These are phyloP conservation scores for Oryzaephilus surinamensis DNA, from an alignment of 1,140 invertebrate genomes.

Conservation along the genomic window DNA sequence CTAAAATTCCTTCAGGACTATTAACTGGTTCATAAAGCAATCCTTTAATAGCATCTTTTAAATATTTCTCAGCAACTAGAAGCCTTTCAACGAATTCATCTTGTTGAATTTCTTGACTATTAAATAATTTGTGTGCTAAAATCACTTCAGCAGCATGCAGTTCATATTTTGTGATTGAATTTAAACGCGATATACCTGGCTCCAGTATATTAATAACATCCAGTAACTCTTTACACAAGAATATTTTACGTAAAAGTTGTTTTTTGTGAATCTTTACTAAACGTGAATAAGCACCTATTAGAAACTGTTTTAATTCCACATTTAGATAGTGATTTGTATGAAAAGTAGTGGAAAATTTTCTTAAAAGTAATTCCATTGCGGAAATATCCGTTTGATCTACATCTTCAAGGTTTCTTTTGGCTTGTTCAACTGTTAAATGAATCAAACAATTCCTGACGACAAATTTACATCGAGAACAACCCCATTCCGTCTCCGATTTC, in stretches of 20 bases:
- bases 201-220: constrained; percentile 52
- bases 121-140: constrained; percentile 49
- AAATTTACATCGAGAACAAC: constrained; percentile 2
- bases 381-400: constrained; percentile 38
- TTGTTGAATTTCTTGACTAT: constrained; percentile 42
- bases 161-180: constrained; percentile 59
- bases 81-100: constrained; percentile 36
- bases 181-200: constrained; percentile 40
- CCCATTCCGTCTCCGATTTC: not conserved
- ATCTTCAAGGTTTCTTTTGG: constrained; percentile 34
- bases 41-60: constrained; percentile 53
- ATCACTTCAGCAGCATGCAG: constrained; percentile 55
- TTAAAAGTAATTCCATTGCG: constrained; percentile 49
- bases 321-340: constrained; percentile 75
- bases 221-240: constrained; percentile 57
- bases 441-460: constrained; percentile 34
- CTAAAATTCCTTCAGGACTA: constrained; percentile 60
- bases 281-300: constrained; percentile 60
- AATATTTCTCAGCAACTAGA: constrained; percentile 39
- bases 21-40: constrained; percentile 56
- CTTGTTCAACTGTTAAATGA: constrained; percentile 50
- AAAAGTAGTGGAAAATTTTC: constrained; percentile 52
- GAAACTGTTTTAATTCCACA: constrained; percentile 65
- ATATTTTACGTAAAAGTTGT: constrained; percentile 49
- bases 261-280: constrained; percentile 38